Base-by-base conservation (phyloP, 2,797 vertebrate genomes). In the Spea hammondii region DNA sequence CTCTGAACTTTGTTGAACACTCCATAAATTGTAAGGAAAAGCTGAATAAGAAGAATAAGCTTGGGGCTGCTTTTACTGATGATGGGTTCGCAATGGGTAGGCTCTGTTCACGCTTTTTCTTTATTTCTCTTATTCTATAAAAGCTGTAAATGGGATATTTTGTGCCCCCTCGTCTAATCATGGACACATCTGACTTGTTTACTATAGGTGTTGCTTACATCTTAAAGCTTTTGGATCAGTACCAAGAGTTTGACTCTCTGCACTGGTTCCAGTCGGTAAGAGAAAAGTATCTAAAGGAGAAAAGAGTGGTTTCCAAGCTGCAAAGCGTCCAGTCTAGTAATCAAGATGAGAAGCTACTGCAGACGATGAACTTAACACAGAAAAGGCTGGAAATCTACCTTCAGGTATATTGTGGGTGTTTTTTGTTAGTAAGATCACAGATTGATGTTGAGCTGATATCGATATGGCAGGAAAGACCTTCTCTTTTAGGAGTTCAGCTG, bases 11-110 rank as follows among this genome's bases (percentile, higher is more conserved):
- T 81, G 97, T 98, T 77, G 97, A 99, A 77, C 98, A 99, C 88
- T 99, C 98, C 9, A 98, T 98, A 88, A 92, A 92, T 86, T 98
- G 98, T 86, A 99, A 99, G 87, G 98, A 99, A 85, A 99, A 99
- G 78, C 80, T 99, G 80, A 99, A 96, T 90, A 99, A 99, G 90
- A 99, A 99, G 88, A 99, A 99, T 87, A 99, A 99, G 93, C 92
- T 86, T 6, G 97, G 98, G 84, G 96, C 97, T 57, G 95, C 97
- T 66, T 99, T 99, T 87, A 99, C 98, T 55, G 98, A 99, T 70
- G 97, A 99, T 83, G 97, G 97, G 50, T 99, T 99, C 88, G 97
- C 97, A 48, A 99, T 99, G 98, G 98, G 98, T 97, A 89, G 92
- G 51, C 53, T 4, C 12, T 4, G 55, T 46, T 14, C 46, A 14